Conservation (phyloP, 2,888 invertebrate species). For the Stenurella melanura region DNA sequence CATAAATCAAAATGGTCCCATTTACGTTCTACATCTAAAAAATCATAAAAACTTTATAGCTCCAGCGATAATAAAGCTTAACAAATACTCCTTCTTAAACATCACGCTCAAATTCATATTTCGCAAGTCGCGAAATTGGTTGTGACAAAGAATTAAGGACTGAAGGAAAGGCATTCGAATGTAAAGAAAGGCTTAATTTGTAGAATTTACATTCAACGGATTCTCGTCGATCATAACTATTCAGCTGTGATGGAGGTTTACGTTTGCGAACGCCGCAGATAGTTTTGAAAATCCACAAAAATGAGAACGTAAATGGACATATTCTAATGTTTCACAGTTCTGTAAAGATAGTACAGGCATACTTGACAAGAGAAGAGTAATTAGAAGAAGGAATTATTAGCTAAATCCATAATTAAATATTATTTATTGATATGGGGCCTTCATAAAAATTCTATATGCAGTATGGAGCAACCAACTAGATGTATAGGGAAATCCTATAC, state of each 20-base stretch:
- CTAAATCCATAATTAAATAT: too few species aligned
- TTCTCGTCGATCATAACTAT: neutral
- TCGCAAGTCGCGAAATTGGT: constrained; percentile 51
- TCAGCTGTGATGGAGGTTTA: neutral
- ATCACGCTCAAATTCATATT: constrained; percentile 55
- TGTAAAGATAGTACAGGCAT: too few species aligned
- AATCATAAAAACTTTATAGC: constrained; percentile 37
- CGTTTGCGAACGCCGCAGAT: too few species aligned
- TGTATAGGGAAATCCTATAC: too few species aligned
- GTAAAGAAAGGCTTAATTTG: neutral
- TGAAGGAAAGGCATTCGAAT: neutral
- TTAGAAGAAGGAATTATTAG: too few species aligned
- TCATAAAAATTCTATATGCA: too few species aligned
- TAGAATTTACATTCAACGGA: neutral
- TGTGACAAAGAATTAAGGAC: constrained; percentile 22
- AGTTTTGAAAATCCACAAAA: too few species aligned
- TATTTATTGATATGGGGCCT: too few species aligned
- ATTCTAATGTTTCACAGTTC: too few species aligned
- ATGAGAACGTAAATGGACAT: too few species aligned
- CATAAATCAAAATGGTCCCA: constrained; percentile 35
- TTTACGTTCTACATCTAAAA: constrained; percentile 38
- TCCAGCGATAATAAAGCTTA: constrained; percentile 49
- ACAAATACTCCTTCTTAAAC: constrained; percentile 54
- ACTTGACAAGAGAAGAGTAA: too few species aligned
- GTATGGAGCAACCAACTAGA: too few species aligned